Percentiles rank a stretch among this genome's conserved stretches.
phyloP scores from a whole-genome alignment of 1,140 invertebrate genomes.

The Notospermus geniculatus region DNA sequence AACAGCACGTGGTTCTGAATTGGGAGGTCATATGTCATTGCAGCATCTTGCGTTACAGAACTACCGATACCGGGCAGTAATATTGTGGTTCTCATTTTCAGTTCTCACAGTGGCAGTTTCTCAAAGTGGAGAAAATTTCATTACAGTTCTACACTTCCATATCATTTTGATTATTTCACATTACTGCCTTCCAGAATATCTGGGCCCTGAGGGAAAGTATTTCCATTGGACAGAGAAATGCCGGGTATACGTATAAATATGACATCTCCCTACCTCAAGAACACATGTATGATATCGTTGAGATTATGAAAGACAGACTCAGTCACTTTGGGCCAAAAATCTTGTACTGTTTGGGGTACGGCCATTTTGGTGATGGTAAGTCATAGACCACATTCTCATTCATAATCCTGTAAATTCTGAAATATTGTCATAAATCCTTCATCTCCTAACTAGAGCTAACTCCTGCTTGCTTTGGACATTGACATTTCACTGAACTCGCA shows the following conservation, averaged over 20 bases:
- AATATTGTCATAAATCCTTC: too few species aligned
- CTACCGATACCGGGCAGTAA: too few species aligned
- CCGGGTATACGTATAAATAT: conserved; percentile 94
- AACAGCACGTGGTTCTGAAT: neutral
- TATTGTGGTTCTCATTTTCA: too few species aligned
- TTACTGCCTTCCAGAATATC: conserved; percentile 62
- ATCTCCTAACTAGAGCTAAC: too few species aligned
- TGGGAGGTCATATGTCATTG: neutral
- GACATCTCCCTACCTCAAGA: conserved; percentile 87
- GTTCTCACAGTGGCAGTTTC: too few species aligned
- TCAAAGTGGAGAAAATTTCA: too few species aligned
- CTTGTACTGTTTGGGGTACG: conserved; percentile 77
- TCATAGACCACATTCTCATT: too few species aligned
- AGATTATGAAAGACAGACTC: conserved; percentile 65
- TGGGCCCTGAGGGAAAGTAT: conserved; percentile 86
- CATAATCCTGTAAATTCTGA: too few species aligned
- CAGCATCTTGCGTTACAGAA: neutral
- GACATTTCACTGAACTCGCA: too few species aligned
- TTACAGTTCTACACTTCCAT: too few species aligned
- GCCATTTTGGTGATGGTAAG: conserved; percentile 76
- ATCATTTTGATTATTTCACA: too few species aligned
- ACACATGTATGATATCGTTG: conserved; percentile 80
- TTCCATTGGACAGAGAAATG: conserved; percentile 72
- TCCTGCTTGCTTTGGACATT: too few species aligned
- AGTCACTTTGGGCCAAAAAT: conserved; percentile 31